Conservation (phyloP, 2,888 invertebrate genomes). For the Ephialtes manifestator region DNA sequence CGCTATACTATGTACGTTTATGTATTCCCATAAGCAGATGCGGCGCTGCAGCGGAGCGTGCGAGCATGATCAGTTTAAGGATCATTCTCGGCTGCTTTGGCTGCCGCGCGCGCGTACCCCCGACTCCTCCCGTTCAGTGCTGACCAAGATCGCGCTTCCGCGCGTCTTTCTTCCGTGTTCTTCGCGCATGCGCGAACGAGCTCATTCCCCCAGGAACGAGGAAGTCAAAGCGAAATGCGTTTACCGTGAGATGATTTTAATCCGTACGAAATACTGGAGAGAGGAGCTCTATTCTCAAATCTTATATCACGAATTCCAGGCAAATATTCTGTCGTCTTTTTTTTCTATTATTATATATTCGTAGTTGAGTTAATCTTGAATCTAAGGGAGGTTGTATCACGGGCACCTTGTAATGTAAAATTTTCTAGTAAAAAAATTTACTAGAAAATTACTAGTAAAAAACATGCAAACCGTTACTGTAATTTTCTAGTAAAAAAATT, state of each 20-base stretch:
- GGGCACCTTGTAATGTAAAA: no score
- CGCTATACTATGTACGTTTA: slow-evolving; percentile 31
- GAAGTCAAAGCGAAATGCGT: slow-evolving; percentile 54
- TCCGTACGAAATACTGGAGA: slow-evolving; percentile 37
- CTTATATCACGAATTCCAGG: slow-evolving; percentile 26
- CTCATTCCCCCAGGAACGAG: slow-evolving; percentile 51
- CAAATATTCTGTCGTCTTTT: neutral
- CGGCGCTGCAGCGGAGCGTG: slow-evolving; percentile 38
- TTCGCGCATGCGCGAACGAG: neutral
- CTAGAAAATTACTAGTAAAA: no score
- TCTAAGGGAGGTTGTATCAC: neutral
- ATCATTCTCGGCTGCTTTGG: slow-evolving; percentile 47
- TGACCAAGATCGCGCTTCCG: slow-evolving; percentile 21
- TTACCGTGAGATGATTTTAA: slow-evolving; percentile 56
- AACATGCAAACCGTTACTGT: no score
- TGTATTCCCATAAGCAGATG: slow-evolving; percentile 45
- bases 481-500: no score
- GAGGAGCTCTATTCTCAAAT: slow-evolving; percentile 34
- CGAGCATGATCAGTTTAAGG: slow-evolving; percentile 62
- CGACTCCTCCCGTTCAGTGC: slow-evolving; percentile 26
- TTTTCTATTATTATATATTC: neutral
- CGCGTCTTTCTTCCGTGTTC: slow-evolving; percentile 4
- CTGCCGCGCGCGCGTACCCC: neutral
- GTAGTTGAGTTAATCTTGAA: slow-evolving; percentile 16
- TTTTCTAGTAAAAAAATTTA: no score